Evolutionary conservation across 2,797 vertebrate genomes (phyloP), one percentile per base, ranked within the genome.

Genomic region (Esox lucius): DNA sequence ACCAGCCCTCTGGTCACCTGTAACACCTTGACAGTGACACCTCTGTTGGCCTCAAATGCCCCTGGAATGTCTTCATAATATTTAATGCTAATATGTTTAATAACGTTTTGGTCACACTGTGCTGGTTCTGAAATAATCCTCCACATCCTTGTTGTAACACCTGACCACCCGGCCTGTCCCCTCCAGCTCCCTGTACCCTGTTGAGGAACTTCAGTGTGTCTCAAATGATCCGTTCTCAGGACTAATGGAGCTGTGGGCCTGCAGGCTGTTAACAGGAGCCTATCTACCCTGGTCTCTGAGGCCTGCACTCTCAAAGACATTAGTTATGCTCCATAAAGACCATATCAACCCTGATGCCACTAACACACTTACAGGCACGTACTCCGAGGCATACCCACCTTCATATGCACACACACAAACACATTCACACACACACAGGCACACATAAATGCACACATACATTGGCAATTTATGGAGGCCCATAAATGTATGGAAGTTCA

Each of bases 241-340:
- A 84, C 90, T 92, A 95, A 95, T 94, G 93, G 94, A 90, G 89
- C 93, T 80, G 91, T 91, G 93, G 92, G 82, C 91, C 94, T 86
- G 78, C 76, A 83, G 93, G 94, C 93, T 86, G 89, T 90, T 81
- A 86, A 90, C 87, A 93, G 89, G 86, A 81, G 87, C 90, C 92
- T 91, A 13, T 31, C 17, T 70, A 28, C 48, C 48, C 19, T 33
- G 91, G 91, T 91, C 83, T 80, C 53, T 48, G 56, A 3, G 22
- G 56, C 88, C 72, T 81, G 71, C 48, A 89, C 87, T 86, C 86
- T 80, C 69, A 76, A 82, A 71, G 84, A 92, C 90, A 93, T 96
- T 96, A 94, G 94, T 83, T 92, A 95, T 85, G 85, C 93, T 81
- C 88, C 93, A 95, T 95, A 94, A 95, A 95, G 73, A 79, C 75